These are phyloP conservation scores for Cryptoblepharus egeriae DNA, from an alignment of 2,797 vertebrate genomes.

Conservation along the genomic window DNA sequence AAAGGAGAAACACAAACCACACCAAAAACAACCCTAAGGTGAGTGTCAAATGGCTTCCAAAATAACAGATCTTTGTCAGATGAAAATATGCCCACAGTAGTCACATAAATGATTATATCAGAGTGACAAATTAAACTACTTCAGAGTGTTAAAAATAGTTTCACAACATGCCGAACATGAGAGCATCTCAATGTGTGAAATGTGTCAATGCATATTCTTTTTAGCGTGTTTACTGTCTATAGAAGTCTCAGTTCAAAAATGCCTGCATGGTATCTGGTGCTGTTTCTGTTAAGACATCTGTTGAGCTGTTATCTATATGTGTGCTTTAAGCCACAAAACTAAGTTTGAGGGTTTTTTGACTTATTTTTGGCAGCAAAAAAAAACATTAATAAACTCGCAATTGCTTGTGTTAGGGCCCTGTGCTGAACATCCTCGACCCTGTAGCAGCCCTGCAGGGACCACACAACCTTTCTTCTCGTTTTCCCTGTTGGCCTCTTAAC, in stretches of 20 bases:
- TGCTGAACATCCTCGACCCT: too few relatives aligned
- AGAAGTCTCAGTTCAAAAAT: slow-evolving; percentile 39
- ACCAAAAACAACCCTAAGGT: not conserved
- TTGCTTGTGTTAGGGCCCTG: not conserved
- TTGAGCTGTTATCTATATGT: not conserved
- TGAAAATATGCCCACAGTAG: not conserved
- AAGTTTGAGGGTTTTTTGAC: not conserved
- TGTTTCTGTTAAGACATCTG: slow-evolving; percentile 67
- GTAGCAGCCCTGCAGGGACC: not conserved
- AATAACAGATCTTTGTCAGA: not conserved
- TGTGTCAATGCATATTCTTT: slow-evolving; percentile 4
- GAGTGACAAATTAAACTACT: not conserved
- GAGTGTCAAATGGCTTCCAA: not conserved
- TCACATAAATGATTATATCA: not conserved
- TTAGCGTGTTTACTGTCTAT: slow-evolving; percentile 65
- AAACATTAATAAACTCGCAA: not conserved
- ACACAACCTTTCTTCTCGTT: not conserved
- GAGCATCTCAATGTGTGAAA: not conserved
- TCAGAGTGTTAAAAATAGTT: not conserved
- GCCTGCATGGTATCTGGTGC: slow-evolving; percentile 56
- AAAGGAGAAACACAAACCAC: not conserved
- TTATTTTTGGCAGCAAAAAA: slow-evolving; percentile 5
- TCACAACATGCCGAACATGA: not conserved
- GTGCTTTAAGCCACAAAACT: slow-evolving; percentile 1
- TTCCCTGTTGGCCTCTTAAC: not conserved